These are phyloP conservation scores for Tenthredo mesomela DNA, from an alignment of 2,888 invertebrate species.

Conservation along the genomic window DNA sequence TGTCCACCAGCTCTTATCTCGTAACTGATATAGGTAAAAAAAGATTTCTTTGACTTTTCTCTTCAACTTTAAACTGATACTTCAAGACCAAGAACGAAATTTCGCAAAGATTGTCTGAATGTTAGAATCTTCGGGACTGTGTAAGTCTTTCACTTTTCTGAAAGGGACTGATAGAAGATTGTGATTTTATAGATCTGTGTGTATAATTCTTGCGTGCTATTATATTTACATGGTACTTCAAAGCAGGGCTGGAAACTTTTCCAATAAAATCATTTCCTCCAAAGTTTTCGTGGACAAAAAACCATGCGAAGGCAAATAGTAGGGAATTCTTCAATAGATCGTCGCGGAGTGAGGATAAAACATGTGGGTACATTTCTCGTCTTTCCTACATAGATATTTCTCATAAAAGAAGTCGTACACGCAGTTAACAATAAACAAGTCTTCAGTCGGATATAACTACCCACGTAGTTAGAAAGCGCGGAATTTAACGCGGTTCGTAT, in stretches of 20 bases:
- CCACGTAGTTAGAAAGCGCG: conserved; percentile 7
- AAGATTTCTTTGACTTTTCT: neutral
- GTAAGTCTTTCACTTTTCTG: neutral
- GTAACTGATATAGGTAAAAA: too few relatives aligned
- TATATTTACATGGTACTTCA: neutral
- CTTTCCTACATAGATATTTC: neutral
- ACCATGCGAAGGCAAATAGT: neutral
- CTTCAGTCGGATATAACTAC: conserved; percentile 13
- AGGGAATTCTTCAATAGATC: conserved; percentile 14
- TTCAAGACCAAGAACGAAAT: neutral
- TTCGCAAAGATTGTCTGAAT: neutral
- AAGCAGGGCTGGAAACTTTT: conserved; percentile 59
- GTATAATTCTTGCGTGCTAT: neutral
- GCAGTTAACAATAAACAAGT: neutral
- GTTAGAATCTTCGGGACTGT: neutral
- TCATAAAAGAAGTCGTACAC: conserved; percentile 14
- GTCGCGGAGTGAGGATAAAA: neutral
- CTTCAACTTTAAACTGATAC: neutral
- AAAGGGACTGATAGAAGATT: neutral
- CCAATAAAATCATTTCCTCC: conserved; percentile 59
- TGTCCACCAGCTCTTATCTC: neutral
- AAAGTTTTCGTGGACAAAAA: neutral
- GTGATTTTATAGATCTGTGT: neutral
- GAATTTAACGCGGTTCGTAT: conserved; percentile 26
- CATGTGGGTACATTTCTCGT: neutral